phyloP scores from a whole-genome alignment of 2,797 vertebrate genomes.

The Enteromius paludinosus region DNA sequence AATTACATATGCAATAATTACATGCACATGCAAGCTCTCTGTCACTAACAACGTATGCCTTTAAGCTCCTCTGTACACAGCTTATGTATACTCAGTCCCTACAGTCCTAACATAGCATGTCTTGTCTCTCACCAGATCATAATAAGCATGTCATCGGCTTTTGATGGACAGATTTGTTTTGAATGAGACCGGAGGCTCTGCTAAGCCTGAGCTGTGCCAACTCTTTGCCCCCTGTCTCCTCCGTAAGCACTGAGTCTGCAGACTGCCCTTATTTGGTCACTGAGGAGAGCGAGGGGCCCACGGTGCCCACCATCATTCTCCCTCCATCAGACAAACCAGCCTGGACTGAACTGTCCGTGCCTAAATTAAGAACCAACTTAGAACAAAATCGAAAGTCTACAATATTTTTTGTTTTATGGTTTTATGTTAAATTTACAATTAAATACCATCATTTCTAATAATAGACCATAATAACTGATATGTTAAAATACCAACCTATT shows the following conservation, averaged over 20 bases:
- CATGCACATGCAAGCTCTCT: neutral
- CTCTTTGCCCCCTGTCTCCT: constrained; percentile 61
- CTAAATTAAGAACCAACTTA: neutral
- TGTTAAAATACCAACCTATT: too few species aligned
- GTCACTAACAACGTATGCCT: neutral
- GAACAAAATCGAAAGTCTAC: too few species aligned
- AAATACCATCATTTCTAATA: too few species aligned
- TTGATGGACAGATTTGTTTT: constrained; percentile 71
- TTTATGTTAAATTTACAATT: too few species aligned
- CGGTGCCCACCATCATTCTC: constrained; percentile 26
- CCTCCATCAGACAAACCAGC: constrained; percentile 59
- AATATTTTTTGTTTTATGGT: too few species aligned
- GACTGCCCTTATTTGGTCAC: constrained; percentile 79
- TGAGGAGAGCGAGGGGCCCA: constrained; percentile 39
- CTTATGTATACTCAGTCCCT: neutral
- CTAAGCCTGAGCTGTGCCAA: constrained; percentile 68
- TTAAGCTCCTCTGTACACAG: neutral
- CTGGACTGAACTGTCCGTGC: neutral
- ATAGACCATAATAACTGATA: too few species aligned
- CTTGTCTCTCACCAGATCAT: constrained; percentile 31
- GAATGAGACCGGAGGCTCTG: constrained; percentile 63
- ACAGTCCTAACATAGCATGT: constrained; percentile 16
- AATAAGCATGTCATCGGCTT: constrained; percentile 51
- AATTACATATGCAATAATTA: neutral
- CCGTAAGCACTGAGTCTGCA: constrained; percentile 66